Percentiles rank a stretch among this genome's conserved stretches.
These are phyloP conservation scores for pig (Sus scrofa) DNA, from an alignment of 2,113 vertebrate species.

Conservation along the genomic window DNA sequence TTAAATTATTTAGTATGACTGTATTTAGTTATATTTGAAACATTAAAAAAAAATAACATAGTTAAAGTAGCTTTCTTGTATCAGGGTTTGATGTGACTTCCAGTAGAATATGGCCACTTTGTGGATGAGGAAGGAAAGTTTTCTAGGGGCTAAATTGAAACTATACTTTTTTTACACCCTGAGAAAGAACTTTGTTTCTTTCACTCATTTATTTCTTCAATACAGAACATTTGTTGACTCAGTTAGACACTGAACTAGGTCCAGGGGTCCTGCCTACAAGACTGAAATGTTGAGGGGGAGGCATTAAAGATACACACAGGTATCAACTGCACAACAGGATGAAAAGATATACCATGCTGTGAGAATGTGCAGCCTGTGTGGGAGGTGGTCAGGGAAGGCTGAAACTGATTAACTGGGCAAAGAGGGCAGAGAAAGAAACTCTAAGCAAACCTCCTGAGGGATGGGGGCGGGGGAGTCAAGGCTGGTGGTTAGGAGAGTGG, in stretches of 20 bases:
- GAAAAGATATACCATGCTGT: neutral
- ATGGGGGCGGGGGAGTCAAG: too few relatives aligned
- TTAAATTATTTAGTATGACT: neutral
- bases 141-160: neutral
- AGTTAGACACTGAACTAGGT: neutral
- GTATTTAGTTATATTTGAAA: neutral
- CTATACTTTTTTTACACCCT: neutral
- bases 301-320: neutral
- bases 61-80: too few relatives aligned
- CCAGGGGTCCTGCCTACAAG: neutral
- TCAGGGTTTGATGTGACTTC: neutral
- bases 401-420: neutral
- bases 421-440: neutral
- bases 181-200: neutral
- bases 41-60: too few relatives aligned
- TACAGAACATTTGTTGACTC: neutral
- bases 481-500: neutral
- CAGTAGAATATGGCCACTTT: neutral
- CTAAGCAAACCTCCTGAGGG: neutral
- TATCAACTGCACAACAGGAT: neutral
- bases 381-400: neutral
- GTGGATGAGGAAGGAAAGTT: neutral
- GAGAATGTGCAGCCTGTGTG: neutral
- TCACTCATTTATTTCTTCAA: neutral
- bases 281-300: neutral